Percentiles rank a stretch among this genome's conserved stretches.
Conservation (phyloP, 2,113 vertebrate genomes). For the Aldabrachelys gigantea region DNA sequence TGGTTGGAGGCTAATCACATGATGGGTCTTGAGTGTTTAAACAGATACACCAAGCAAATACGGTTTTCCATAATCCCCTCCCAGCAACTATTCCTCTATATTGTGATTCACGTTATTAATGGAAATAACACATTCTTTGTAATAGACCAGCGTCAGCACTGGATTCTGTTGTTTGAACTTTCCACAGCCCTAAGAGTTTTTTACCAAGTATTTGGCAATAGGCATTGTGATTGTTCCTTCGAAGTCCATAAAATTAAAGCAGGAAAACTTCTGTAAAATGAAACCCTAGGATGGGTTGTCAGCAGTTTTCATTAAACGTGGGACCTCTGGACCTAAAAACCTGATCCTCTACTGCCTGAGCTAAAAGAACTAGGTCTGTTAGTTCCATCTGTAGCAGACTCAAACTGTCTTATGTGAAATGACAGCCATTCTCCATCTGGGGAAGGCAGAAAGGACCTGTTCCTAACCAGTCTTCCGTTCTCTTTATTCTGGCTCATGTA, state of each 20-base stretch:
- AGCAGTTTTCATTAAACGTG: background rate
- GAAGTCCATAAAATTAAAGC: background rate
- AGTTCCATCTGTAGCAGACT: background rate
- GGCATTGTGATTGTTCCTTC: background rate
- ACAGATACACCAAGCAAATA: background rate
- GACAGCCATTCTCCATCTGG: background rate
- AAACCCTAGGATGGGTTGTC: background rate
- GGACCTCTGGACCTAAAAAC: background rate
- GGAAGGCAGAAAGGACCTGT: background rate
- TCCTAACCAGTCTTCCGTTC: background rate
- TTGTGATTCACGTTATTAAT: background rate
- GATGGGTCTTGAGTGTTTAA: background rate
- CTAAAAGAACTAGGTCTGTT: background rate
- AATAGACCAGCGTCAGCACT: background rate
- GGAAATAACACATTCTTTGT: background rate
- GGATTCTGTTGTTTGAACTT: background rate
- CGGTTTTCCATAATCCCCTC: background rate
- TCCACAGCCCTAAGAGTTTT: background rate
- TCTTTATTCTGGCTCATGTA: background rate
- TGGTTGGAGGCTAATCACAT: background rate
- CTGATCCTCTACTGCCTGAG: background rate
- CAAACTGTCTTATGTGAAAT: background rate
- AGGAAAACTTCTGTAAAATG: background rate
- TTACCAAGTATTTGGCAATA: background rate
- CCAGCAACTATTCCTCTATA: background rate